Base-by-base conservation (phyloP, 2,888 invertebrate species). In the Venustoraphidia nigricollis region DNA sequence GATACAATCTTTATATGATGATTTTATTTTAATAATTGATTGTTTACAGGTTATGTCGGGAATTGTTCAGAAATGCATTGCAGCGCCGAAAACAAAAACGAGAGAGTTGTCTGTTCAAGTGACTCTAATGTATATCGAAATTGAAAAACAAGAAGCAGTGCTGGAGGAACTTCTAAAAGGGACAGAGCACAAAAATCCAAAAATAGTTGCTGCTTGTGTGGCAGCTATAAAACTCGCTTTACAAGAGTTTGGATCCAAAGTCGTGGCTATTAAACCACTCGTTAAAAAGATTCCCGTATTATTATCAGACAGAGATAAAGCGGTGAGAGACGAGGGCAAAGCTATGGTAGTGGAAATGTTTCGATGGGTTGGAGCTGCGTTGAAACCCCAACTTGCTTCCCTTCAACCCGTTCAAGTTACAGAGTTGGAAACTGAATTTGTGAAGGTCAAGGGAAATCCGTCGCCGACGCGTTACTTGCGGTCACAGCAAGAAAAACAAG, bases 141-240 rank as follows among this genome's bases (percentile, higher is more conserved):
- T 95, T 59, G 96, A 97, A 62, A 95, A 93, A 63, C 85, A 88
- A 52, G 96, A 96, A 54, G 67, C 79, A 10, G 91, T 92, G 0
- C 72, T 83, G 57, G 96, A 96, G 55, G 95, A 94, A 65, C 70
- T 97, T 2, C 69, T 93, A 14, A 94, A 94, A 69, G 96, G 96
- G 36, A 83, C 92, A 70, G 88, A 91, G 41, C 89, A 89, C 57
- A 97, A 97, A 66, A 95, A 95, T 66, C 96, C 97, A 0, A 97
- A 95, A 70, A 89, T 93, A 51, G 88, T 93, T 0, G 72, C 87
- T 0, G 93, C 87, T 0, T 93, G 91, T 63, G 75, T 88, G 2
- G 72, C 80, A 8, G 78, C 84, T 0, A 66, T 87, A 8, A 83
- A 85, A 27, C 75, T 80, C 41, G 84, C 89, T 0, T 66, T 96